phyloP scores from a whole-genome alignment of 1,140 invertebrate genomes.

The Cotesia vestalis region DNA sequence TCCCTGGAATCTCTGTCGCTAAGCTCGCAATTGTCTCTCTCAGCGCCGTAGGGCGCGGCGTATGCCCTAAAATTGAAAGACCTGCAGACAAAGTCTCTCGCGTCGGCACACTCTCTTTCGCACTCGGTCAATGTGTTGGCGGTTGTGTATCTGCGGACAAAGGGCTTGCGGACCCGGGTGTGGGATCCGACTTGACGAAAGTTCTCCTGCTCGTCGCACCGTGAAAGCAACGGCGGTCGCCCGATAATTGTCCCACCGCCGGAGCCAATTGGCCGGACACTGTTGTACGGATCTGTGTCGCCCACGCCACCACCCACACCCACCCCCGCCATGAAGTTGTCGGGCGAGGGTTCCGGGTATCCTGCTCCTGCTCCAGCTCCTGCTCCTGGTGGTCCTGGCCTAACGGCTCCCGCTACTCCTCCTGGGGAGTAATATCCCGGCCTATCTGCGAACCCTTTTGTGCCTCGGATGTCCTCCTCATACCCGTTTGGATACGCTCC shows the following conservation, averaged over 20 bases:
- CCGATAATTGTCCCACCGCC: conserved; percentile 61
- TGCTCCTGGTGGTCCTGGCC: conserved; percentile 3
- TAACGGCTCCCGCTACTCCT: conserved; percentile 46
- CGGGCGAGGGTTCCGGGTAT: conserved; percentile 43
- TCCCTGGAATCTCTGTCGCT: conserved; percentile 86
- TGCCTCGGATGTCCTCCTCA: conserved; percentile 46
- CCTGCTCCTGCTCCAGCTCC: conserved; percentile 52
- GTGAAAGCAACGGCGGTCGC: conserved; percentile 62
- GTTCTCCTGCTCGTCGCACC: conserved; percentile 81
- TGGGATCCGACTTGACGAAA: conserved; percentile 81
- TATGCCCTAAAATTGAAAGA: conserved; percentile 83
- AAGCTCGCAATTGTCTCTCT: conserved; percentile 87
- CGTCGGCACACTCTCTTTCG: conserved; percentile 83
- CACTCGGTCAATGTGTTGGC: conserved; percentile 79
- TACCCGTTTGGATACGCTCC: conserved; percentile 42
- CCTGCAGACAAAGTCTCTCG: conserved; percentile 83
- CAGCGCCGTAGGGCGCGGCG: conserved; percentile 71
- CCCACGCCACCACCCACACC: conserved; percentile 60
- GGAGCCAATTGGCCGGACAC: conserved; percentile 53
- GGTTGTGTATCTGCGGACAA: conserved; percentile 77
- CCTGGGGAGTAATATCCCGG: conserved; percentile 45
- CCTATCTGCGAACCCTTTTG: conserved; percentile 54
- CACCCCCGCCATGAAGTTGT: conserved; percentile 54
- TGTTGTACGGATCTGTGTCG: conserved; percentile 60
- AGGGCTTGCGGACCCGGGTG: conserved; percentile 80